These are phyloP conservation scores for Sylvia borin DNA, from an alignment of 2,797 vertebrate genomes.

Conservation along the genomic window DNA sequence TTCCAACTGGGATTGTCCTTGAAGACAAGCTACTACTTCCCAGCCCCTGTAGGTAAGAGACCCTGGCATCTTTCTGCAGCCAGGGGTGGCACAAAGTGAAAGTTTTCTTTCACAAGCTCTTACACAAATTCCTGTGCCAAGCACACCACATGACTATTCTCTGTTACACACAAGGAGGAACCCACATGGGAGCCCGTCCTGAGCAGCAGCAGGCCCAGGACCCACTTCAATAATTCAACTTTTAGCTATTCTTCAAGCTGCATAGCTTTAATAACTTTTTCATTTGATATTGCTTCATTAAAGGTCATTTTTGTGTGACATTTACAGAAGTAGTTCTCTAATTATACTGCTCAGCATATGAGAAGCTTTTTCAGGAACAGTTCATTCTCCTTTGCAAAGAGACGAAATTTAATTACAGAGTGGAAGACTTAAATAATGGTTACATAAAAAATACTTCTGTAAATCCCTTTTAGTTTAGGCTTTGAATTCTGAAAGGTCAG, in stretches of 20 bases:
- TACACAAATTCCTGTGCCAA: background rate
- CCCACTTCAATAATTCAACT: background rate
- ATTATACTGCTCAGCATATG: slow-evolving; percentile 33
- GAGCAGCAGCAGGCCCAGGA: background rate
- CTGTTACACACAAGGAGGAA: background rate
- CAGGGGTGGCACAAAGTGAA: background rate
- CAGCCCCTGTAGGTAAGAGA: background rate
- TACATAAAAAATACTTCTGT: slow-evolving; percentile 21
- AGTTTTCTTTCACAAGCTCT: background rate
- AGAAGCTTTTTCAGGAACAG: slow-evolving; percentile 51
- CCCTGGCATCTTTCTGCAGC: background rate
- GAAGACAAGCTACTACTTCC: background rate
- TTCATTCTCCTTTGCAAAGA: slow-evolving; percentile 40
- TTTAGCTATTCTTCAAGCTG: background rate
- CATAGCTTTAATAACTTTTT: background rate
- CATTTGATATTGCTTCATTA: slow-evolving; percentile 25
- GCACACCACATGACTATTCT: background rate
- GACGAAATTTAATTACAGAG: slow-evolving; percentile 52
- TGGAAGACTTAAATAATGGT: slow-evolving; percentile 34
- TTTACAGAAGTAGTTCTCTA: slow-evolving; percentile 49
- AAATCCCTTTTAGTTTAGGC: slow-evolving; percentile 18
- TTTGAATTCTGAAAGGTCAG: slow-evolving; percentile 7
- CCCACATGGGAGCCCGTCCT: background rate
- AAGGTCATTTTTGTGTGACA: slow-evolving; percentile 34
- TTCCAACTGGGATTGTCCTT: background rate